Base-by-base conservation (phyloP, 2,113 vertebrate species). In the Bettongia penicillata region DNA sequence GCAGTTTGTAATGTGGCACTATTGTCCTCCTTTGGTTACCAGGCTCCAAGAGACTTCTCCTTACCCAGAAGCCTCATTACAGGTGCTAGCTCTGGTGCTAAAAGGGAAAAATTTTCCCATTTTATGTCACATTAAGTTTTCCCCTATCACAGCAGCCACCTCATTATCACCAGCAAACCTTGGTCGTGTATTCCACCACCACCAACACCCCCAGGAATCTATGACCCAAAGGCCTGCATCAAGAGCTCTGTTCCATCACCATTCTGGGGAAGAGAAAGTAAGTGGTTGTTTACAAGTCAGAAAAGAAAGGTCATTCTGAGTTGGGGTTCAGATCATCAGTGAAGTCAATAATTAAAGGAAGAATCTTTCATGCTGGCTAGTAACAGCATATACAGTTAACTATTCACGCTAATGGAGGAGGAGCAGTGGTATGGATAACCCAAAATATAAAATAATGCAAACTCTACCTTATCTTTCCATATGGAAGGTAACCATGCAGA, bases 81-180 rank as follows among this genome's bases (percentile, higher is more conserved):
- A 57, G 61, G 55, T 48, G 50, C 26, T 0, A 57, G 49, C 8
- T 92, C 95, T 91, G 47, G 57, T 4, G 37, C 16, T 0, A n/a
- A 96, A 68, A n/a, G 47, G 49, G 61, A 91, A 91, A n/a, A 91
- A 37, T 26, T 48, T 26, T 23, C n/a, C 53, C 53, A 28, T 89
- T 43, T 92, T 47, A 43, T 49, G 11, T 47, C 37, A 93, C 48
- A 61, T 51, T 89, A 37, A 4, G n/a, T 94, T 53, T 97, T 43
- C n/a, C 51, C 53, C 4, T 2, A 92, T 31, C 91, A 43, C 23
- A 94, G 91, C 95, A 91, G 53, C 93, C 93, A 90, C 51, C 43
- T 94, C 50, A 90, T 96, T 51, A 96, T 94, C 97, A 98, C 98
- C 98, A 97, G 97, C 98, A 84, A 84, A 7, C 19, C 8, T 22